Conservation (phyloP, 2,113 vertebrate genomes). For the Apus apus region DNA sequence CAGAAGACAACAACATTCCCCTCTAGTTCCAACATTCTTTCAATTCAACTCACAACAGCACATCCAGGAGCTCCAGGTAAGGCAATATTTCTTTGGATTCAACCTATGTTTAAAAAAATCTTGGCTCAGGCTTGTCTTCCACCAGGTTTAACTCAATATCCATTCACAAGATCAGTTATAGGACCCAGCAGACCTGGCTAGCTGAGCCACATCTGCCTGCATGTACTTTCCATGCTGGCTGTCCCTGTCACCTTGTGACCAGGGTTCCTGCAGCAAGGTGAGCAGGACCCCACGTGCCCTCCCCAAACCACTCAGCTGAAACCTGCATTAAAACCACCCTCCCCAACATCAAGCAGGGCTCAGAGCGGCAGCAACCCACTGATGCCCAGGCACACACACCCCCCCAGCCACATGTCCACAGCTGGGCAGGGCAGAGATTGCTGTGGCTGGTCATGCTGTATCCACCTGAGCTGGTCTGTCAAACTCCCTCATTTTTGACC, state of each 20-base stretch:
- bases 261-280: background rate
- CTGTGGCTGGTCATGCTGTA: no score
- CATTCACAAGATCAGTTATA: background rate
- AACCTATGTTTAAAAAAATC: background rate
- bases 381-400: background rate
- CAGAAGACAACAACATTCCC: slow-evolving; percentile 38
- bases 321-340: background rate
- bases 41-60: background rate
- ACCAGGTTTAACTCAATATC: background rate
- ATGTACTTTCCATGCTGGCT: background rate
- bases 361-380: background rate
- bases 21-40: background rate
- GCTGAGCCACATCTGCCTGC: background rate
- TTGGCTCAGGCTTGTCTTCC: background rate
- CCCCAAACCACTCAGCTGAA: background rate
- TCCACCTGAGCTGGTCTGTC: background rate
- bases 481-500: background rate
- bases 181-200: background rate
- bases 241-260: background rate
- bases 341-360: background rate
- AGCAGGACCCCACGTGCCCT: background rate
- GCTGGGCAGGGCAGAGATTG: background rate
- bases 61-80: background rate
- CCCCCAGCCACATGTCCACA: background rate
- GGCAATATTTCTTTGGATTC: background rate